Conservation (phyloP, 2,797 vertebrate genomes). For the Tamandua tetradactyla region DNA sequence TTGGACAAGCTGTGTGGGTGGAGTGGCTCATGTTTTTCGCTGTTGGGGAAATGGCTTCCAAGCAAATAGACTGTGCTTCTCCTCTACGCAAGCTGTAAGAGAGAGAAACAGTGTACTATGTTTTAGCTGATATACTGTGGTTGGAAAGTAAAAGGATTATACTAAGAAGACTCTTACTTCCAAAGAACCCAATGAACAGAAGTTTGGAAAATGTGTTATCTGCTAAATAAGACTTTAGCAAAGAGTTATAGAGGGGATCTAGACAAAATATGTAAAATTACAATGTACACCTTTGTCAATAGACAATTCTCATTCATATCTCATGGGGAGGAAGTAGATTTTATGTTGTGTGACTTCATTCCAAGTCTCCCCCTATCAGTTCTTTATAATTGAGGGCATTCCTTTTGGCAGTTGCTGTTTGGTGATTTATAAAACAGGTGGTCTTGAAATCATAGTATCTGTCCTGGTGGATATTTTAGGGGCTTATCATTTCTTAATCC, state of each 20-base stretch:
- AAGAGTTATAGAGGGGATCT: neutral
- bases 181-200: neutral
- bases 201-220: neutral
- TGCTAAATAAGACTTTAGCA: neutral
- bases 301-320: neutral
- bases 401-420: neutral
- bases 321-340: neutral
- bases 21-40: neutral
- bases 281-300: neutral
- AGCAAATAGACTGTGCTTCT: neutral
- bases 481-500: neutral
- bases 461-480: neutral
- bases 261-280: neutral
- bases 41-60: neutral
- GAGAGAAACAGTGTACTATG: neutral
- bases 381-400: neutral
- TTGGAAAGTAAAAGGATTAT: neutral
- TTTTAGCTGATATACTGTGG: neutral
- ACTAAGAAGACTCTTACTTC: neutral
- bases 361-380: neutral
- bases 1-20: too few relatives aligned
- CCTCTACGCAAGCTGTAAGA: neutral
- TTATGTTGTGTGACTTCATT: neutral
- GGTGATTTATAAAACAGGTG: neutral
- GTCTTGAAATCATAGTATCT: neutral